Conservation (phyloP, 2,888 invertebrate genomes). For the Tuta absoluta region DNA sequence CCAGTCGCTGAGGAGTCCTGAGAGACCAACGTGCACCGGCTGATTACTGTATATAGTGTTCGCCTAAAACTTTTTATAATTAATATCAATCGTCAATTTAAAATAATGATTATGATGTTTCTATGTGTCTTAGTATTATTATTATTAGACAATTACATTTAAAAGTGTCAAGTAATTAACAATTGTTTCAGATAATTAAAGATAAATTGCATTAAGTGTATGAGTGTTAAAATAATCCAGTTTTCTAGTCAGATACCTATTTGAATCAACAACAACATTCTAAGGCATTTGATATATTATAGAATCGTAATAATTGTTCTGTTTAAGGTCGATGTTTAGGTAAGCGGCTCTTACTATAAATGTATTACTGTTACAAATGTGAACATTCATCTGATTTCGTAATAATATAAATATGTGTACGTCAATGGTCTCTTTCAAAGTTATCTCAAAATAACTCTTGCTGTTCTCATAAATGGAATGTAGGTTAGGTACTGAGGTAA, state of each 20-base stretch:
- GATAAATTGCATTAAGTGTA: not conserved
- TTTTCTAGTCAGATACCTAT: constrained; percentile 12
- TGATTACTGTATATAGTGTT: constrained; percentile 17
- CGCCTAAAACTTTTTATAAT: constrained; percentile 2
- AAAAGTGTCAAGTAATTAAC: constrained; percentile 5
- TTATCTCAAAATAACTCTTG: not conserved
- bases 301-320: not conserved
- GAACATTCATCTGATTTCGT: not conserved
- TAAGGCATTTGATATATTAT: not conserved
- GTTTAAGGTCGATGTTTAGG: not conserved
- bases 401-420: not conserved
- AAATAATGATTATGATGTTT: constrained; percentile 3
- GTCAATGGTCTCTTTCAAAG: not conserved
- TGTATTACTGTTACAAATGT: not conserved
- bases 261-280: not conserved
- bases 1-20: not conserved
- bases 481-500: too few species aligned
- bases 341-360: not conserved
- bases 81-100: constrained; percentile 6
- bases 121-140: constrained; percentile 2
- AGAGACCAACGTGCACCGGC: not conserved
- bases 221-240: constrained; percentile 2
- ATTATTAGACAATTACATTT: not conserved
- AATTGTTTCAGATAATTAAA: not conserved
- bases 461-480: not conserved